These are phyloP conservation scores for Rhegmatorhina hoffmannsi DNA, from an alignment of 2,113 vertebrate species.

Conservation along the genomic window DNA sequence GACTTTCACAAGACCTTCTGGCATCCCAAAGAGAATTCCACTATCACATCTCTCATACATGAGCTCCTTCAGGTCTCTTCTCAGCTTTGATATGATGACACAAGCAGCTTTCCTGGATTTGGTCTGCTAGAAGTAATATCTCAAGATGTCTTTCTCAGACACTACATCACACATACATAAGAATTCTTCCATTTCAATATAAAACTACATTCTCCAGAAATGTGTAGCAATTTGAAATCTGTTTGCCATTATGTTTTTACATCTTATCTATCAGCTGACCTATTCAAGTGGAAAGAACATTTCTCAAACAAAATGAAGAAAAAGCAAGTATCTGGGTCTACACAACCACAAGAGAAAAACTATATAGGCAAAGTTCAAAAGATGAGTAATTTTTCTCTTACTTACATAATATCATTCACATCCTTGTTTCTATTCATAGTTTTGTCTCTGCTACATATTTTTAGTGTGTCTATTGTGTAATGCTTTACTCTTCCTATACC, in stretches of 20 bases:
- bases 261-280: not conserved
- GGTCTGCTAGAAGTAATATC: not conserved
- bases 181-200: not conserved
- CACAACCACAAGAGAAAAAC: not conserved
- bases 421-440: not conserved
- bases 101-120: not conserved
- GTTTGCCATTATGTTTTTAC: not conserved
- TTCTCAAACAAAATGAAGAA: not conserved
- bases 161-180: not conserved
- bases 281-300: not conserved
- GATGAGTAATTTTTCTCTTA: not conserved
- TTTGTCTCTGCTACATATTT: not conserved
- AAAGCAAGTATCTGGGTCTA: not conserved
- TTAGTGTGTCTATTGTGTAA: not conserved
- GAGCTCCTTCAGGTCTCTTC: not conserved
- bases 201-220: not conserved
- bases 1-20: not conserved
- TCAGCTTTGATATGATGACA: not conserved
- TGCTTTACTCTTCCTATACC: not conserved
- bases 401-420: not conserved
- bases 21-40: not conserved
- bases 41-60: fast-evolving
- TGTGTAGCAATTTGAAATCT: not conserved
- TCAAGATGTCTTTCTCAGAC: not conserved
- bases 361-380: not conserved